These are phyloP conservation scores for Trissolcus brochymenae DNA, from an alignment of 2,888 invertebrate species.

Conservation along the genomic window DNA sequence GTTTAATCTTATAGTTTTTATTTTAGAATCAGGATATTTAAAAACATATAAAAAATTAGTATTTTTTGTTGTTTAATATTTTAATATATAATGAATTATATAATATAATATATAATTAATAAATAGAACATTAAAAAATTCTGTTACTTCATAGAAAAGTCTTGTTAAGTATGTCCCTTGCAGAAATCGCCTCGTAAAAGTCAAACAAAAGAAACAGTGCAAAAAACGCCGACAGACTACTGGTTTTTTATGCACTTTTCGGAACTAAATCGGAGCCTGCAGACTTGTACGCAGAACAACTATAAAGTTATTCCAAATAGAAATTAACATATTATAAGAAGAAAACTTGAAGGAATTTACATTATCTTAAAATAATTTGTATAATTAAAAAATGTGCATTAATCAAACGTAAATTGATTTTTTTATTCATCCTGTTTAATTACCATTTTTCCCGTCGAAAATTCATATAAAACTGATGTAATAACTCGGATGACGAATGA, in stretches of 20 bases:
- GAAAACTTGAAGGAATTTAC: neutral
- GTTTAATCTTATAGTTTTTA: too few relatives aligned
- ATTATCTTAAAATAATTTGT: neutral
- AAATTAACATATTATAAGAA: neutral
- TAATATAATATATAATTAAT: too few relatives aligned
- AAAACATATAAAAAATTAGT: too few relatives aligned
- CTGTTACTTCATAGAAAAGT: neutral
- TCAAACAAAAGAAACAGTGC: constrained; percentile 16
- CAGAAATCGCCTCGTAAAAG: constrained; percentile 23
- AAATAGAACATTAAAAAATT: too few relatives aligned
- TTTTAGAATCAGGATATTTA: too few relatives aligned
- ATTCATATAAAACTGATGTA: neutral
- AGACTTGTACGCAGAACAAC: constrained; percentile 21
- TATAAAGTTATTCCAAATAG: constrained; percentile 1
- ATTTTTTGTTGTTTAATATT: too few relatives aligned
- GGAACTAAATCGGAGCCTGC: constrained; percentile 8
- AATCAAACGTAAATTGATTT: too few relatives aligned
- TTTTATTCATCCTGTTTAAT: too few relatives aligned
- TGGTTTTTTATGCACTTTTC: constrained; percentile 28
- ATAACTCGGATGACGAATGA: too few relatives aligned
- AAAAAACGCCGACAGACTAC: constrained; percentile 37
- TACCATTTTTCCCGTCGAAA: too few relatives aligned
- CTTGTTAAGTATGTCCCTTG: constrained; percentile 9
- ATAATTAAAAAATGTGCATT: too few relatives aligned
- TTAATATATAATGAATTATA: too few relatives aligned